These are phyloP conservation scores for Dryomyza anilis DNA, from an alignment of 2,888 invertebrate species.

Conservation along the genomic window DNA sequence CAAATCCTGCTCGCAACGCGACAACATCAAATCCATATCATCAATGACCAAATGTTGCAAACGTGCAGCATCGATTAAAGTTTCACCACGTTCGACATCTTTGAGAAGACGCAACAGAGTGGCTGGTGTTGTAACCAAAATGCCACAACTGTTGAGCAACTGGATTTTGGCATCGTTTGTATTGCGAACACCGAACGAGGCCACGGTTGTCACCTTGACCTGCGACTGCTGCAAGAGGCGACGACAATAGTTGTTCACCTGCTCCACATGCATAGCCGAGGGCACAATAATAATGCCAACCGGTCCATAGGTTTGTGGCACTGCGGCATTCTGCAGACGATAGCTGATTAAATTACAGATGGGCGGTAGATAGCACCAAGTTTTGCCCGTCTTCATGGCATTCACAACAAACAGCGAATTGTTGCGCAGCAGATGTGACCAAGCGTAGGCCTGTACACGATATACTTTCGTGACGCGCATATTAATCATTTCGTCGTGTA, in stretches of 20 bases:
- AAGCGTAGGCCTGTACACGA: constrained; percentile 70
- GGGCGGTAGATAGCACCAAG: constrained; percentile 72
- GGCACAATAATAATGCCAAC: constrained; percentile 71
- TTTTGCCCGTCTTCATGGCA: constrained; percentile 69
- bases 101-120: constrained; percentile 64
- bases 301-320: constrained; percentile 65
- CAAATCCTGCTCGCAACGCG: constrained; percentile 36
- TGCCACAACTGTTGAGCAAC: constrained; percentile 71
- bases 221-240: constrained; percentile 59
- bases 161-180: constrained; percentile 41
- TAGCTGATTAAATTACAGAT: constrained; percentile 67
- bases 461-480: constrained; percentile 48
- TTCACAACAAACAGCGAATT: constrained; percentile 71
- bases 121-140: constrained; percentile 73
- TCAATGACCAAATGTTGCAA: constrained; percentile 74
- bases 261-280: constrained; percentile 65
- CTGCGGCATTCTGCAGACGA: constrained; percentile 34
- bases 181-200: constrained; percentile 55
- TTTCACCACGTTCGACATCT: constrained; percentile 54
- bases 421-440: constrained; percentile 72
- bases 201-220: constrained; percentile 59
- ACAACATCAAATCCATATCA: constrained; percentile 69
- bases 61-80: constrained; percentile 66
- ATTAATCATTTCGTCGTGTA: constrained; percentile 45
- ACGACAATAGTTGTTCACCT: constrained; percentile 60